These are phyloP conservation scores for Apus apus DNA, from an alignment of 2,113 vertebrate species.

Conservation along the genomic window DNA sequence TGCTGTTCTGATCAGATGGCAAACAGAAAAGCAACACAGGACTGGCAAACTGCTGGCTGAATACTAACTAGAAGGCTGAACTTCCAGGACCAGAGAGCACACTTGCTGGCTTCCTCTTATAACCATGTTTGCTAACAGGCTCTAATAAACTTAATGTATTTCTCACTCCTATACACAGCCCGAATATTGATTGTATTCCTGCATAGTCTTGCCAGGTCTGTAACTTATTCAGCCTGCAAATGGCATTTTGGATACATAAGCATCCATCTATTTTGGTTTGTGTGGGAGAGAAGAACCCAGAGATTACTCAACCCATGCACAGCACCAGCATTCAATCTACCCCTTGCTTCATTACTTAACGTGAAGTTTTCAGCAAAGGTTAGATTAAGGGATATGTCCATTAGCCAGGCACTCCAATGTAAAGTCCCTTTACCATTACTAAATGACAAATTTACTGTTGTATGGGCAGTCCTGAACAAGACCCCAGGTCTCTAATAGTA, in stretches of 20 bases:
- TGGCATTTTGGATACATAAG: not conserved
- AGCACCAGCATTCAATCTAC: not conserved
- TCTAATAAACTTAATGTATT: not conserved
- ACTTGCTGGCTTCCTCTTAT: not conserved
- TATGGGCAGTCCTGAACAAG: not conserved
- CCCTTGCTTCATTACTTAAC: not conserved
- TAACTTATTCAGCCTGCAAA: not conserved
- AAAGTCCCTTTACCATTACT: not conserved
- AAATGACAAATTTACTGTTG: not conserved
- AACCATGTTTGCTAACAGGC: not conserved
- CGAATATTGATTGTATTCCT: not conserved
- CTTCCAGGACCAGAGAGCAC: not conserved
- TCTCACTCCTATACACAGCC: not conserved
- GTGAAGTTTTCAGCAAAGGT: not conserved
- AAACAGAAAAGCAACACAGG: not conserved
- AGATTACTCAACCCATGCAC: not conserved
- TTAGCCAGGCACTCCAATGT: not conserved
- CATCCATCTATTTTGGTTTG: not conserved
- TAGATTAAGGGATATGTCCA: not conserved
- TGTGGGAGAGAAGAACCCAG: not conserved
- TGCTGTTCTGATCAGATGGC: not conserved
- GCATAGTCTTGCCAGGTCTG: not conserved
- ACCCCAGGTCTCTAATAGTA: not conserved
- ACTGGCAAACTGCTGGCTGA: not conserved
- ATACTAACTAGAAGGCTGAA: not conserved